Base-by-base conservation (phyloP, 2,888 invertebrate species). In the Micoletzkya japonica region DNA sequence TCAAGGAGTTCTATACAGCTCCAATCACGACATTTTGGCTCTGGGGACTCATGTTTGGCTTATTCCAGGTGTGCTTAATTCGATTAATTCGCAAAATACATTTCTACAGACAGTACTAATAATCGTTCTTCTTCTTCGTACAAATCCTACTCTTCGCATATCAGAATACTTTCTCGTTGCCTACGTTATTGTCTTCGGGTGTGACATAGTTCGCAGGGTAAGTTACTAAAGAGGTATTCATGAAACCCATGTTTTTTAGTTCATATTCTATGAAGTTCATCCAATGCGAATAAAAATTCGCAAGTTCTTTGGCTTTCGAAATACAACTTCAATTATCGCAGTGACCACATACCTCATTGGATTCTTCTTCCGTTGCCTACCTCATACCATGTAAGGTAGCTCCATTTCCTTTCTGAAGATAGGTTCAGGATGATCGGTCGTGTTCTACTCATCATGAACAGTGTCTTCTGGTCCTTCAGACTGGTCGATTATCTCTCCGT, bases 11-110 rank as follows among this genome's bases (percentile, higher is more conserved):
- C 88, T 98, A 95, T 87, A 95, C 94, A 30, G 96, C 98, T 56
- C 98, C 98, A 0, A 95, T 98, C 78, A 95, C 97, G 6, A 97
- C 97, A 87, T 98, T 97, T 88, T 97, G 95, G 94, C 92, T 94
- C 24, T 95, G 97, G 89, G 93, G 95, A 82, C 63, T 85, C 32
- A 76, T 76, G n/a, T 85, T 81, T 52, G 64, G 75, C 36, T 69
- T 82, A 6, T 85, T 85, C 72, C 69, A 85, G 36, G 37, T 59
- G 39, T 14, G 6, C 4, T 60, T 60, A 24, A 17, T 60, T 37
- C 34, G n/a, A 6, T 7, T 10, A 34, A 30, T 14, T 26, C 58
- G 10, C 10, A 10, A 58, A 44, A 10, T 61, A 44, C 20, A 36
- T 36, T 2, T 7, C 49, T 72, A 26, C 52, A 74, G 76, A 71